phyloP scores from a whole-genome alignment of 2,113 vertebrate species.

The Harpagus bidentatus region DNA sequence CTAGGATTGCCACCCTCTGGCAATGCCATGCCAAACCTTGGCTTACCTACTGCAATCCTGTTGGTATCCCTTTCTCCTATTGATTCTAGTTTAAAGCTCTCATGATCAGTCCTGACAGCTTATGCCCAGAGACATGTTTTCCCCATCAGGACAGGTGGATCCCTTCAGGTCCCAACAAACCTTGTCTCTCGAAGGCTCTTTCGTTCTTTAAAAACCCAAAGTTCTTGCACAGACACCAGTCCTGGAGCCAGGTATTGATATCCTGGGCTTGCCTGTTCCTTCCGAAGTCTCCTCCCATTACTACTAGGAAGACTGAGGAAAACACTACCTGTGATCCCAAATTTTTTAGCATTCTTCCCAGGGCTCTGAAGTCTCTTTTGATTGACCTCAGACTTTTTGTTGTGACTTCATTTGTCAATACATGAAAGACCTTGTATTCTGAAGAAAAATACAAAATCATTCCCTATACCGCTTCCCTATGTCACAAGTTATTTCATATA shows the following conservation, averaged over 20 bases:
- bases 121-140: neutral
- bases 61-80: neutral
- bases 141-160: neutral
- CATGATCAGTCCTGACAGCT: neutral
- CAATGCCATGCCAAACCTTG: neutral
- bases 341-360: neutral
- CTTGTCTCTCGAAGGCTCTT: neutral
- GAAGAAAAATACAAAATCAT: neutral
- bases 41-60: neutral
- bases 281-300: neutral
- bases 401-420: neutral
- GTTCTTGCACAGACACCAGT: neutral
- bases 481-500: neutral
- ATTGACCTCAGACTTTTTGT: neutral
- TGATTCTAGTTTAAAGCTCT: neutral
- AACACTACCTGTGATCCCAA: neutral
- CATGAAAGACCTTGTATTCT: neutral
- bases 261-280: neutral
- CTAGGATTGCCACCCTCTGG: neutral
- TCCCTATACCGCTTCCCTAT: neutral
- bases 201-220: neutral
- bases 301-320: neutral
- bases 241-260: neutral
- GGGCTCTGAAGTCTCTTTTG: neutral
- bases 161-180: neutral